Evolutionary conservation across 2,888 invertebrate genomes (phyloP).

Genomic region (Catonia carolina): DNA sequence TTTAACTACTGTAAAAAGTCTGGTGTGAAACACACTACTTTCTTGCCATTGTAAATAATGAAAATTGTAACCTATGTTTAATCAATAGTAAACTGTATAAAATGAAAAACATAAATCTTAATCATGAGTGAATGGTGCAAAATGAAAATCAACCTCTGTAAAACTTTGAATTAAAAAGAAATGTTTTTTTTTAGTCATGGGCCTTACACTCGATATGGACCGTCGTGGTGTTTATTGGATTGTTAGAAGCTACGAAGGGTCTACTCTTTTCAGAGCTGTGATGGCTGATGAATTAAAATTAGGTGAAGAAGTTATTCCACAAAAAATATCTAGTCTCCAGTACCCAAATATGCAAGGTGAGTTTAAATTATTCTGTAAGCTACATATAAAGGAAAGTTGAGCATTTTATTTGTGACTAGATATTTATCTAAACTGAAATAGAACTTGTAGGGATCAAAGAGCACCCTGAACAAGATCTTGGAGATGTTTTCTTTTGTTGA

Average conservation of each 20-base stretch:
- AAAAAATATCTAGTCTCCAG: slow-evolving; percentile 45
- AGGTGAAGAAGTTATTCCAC: slow-evolving; percentile 40
- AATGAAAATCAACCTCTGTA: too few relatives aligned
- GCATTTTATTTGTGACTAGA: background rate
- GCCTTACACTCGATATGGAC: slow-evolving; percentile 73
- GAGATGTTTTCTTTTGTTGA: background rate
- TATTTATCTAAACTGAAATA: background rate
- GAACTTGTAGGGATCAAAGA: too few relatives aligned
- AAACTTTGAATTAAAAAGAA: too few relatives aligned
- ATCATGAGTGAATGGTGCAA: too few relatives aligned
- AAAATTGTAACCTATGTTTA: background rate
- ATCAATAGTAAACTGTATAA: too few relatives aligned
- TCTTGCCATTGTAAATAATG: background rate
- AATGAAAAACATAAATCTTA: too few relatives aligned
- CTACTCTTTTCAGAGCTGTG: slow-evolving; percentile 62
- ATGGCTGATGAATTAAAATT: slow-evolving; percentile 52
- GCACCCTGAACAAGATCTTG: too few relatives aligned
- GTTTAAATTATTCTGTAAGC: background rate
- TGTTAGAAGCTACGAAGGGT: slow-evolving; percentile 68
- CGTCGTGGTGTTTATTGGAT: slow-evolving; percentile 78
- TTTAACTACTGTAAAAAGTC: too few relatives aligned
- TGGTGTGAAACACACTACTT: background rate
- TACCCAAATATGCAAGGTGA: slow-evolving; percentile 52
- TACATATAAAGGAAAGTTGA: too few relatives aligned
- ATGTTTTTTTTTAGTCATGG: slow-evolving; percentile 68